Base-by-base conservation (phyloP, 2,888 invertebrate genomes). In the Iphiclides podalirius region DNA sequence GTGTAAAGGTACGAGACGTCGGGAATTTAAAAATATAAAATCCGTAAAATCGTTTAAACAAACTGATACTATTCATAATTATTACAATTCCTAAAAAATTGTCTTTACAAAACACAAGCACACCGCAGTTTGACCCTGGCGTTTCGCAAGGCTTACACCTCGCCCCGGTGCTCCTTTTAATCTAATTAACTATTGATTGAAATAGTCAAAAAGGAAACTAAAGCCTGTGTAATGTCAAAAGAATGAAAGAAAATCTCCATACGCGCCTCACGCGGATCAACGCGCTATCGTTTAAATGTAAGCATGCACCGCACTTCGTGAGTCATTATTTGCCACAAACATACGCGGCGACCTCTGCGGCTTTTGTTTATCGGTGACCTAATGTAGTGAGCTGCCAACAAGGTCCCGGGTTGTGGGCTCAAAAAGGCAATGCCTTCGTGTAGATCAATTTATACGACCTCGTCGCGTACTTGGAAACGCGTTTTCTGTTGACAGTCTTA, bases 291-390 rank as follows among this genome's bases (percentile, higher is more conserved):
- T 41, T 48, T 17, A 12, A 39, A 42, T 42, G 42, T 37, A 47
- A 20, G 26, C 37, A 37, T 48, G 41, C 47, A 37, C 35, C 42
- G n/a, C 17, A 17, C 31, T n/a, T 13, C n/a, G 14, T 37, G 42
- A 42, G 31, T 48, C 47, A 47, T 14, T 17, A 13, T 34, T 23
- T 11, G 28, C 16, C 4, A 12, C n/a, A 17, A 17, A 36, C 40
- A 33, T 38, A n/a, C 40, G 12, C 20, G 16, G 20, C 26, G 47
- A 47, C 47, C 41, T 47, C 41, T 41, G 36, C 16, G 12, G 17
- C 28, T 35, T 35, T 33, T 6, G 46, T 28, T 47, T 28, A 36
- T 41, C 36, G 26, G 33, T 23, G 14, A 15, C 11, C 38, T 38
- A 38, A 31, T 17, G 13, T 28, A 2, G 23, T 15, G 34, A 12